Percentiles rank a stretch among this genome's conserved stretches.
Evolutionary conservation across 2,888 invertebrate genomes (phyloP).

Genomic region (Hirtodrosophila confusa): DNA sequence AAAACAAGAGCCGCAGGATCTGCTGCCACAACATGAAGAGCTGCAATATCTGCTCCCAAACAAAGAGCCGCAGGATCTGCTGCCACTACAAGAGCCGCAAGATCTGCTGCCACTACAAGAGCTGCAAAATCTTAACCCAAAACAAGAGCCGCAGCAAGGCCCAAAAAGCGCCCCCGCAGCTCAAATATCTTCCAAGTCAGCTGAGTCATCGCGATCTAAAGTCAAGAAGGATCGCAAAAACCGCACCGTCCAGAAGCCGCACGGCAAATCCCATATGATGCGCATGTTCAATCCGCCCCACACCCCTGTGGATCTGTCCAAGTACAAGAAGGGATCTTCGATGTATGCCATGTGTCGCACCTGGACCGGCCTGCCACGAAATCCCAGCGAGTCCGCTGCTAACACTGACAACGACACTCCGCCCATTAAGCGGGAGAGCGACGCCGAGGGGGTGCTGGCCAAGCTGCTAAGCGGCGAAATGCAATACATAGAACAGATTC

Average conservation of each 20-base stretch:
- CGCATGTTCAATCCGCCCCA: constrained; percentile 92
- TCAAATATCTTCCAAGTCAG: too few species aligned
- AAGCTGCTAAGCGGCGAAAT: constrained; percentile 82
- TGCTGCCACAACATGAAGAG: too few species aligned
- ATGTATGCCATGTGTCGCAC: constrained; percentile 97
- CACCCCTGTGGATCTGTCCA: constrained; percentile 94
- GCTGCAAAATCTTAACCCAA: too few species aligned
- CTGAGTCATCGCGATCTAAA: constrained; percentile 35
- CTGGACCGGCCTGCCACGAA: constrained; percentile 86
- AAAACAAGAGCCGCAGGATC: too few species aligned
- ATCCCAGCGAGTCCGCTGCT: constrained; percentile 61
- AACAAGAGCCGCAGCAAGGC: constrained; percentile 35
- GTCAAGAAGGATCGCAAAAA: constrained; percentile 35
- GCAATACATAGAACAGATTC: constrained; percentile 86
- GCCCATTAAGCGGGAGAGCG: constrained; percentile 70
- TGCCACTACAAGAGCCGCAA: too few species aligned
- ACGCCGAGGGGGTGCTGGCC: constrained; percentile 81
- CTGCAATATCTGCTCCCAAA: too few species aligned
- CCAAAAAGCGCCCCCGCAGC: constrained; percentile 25
- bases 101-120: too few species aligned
- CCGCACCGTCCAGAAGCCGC: constrained; percentile 52
- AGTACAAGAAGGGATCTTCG: constrained; percentile 94
- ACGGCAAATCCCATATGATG: constrained; percentile 88
- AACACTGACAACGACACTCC: constrained; percentile 46
- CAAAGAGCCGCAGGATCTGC: too few species aligned